phyloP scores from a whole-genome alignment of 2,888 invertebrate genomes.

The Drosophila nr. medialis region DNA sequence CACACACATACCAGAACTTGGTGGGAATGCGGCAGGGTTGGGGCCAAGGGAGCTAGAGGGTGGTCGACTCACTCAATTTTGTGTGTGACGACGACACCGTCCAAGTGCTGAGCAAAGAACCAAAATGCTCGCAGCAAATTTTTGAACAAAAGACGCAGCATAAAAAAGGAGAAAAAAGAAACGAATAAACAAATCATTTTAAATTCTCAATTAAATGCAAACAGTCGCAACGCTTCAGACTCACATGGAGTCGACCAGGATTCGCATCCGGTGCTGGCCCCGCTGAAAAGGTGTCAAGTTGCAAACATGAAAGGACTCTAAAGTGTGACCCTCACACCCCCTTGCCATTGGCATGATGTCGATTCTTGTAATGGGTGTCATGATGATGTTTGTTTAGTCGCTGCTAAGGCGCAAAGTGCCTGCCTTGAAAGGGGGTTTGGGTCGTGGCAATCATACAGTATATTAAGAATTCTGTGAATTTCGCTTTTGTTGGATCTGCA shows the following conservation, averaged over 20 bases:
- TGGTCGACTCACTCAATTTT: conserved; percentile 30
- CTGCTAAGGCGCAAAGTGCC: conserved; percentile 49
- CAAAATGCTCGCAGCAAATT: conserved; percentile 68
- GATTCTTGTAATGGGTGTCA: conserved; percentile 72
- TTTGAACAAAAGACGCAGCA: conserved; percentile 71
- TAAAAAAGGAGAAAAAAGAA: conserved; percentile 53
- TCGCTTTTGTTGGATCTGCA: conserved; percentile 14
- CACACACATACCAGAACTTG: conserved; percentile 22
- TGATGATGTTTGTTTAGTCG: conserved; percentile 69
- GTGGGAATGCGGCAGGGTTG: neutral
- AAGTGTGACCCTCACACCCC: conserved; percentile 51
- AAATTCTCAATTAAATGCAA: conserved; percentile 81
- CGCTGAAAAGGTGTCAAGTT: conserved; percentile 74
- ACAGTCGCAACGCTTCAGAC: conserved; percentile 37
- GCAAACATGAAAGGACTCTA: conserved; percentile 61
- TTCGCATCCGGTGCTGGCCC: conserved; percentile 24
- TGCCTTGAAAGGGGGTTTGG: conserved; percentile 5
- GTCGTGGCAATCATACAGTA: conserved; percentile 14
- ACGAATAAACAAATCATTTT: conserved; percentile 80
- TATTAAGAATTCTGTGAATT: conserved; percentile 14
- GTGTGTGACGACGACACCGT: conserved; percentile 38
- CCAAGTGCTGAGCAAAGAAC: conserved; percentile 67
- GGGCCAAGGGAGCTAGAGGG: neutral
- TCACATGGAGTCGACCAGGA: conserved; percentile 11
- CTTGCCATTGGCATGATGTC: conserved; percentile 31